Evolutionary conservation across 2,888 invertebrate genomes (phyloP).

Genomic region (Gari tellinella): DNA sequence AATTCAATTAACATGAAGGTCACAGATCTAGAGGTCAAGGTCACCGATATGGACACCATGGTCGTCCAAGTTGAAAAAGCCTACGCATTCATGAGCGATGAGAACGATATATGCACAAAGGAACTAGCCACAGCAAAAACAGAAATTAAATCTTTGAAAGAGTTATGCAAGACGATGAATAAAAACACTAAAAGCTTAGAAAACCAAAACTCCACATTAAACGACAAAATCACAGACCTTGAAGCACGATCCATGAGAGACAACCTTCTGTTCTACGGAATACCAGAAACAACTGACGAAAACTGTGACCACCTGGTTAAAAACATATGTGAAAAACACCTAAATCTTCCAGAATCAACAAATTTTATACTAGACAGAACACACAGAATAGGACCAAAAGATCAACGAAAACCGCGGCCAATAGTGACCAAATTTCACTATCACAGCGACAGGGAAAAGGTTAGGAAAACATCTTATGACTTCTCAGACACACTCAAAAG

Average conservation of each 20-base stretch:
- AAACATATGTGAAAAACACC: too few species aligned
- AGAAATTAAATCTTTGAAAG: neutral
- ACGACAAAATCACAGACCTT: constrained; percentile 8
- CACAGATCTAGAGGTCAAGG: neutral
- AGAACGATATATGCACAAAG: neutral
- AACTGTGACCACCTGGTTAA: too few species aligned
- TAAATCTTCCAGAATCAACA: too few species aligned
- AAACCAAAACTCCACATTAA: neutral
- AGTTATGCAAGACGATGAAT: neutral
- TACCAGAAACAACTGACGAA: constrained; percentile 1
- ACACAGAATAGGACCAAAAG: neutral
- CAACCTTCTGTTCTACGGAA: constrained; percentile 16
- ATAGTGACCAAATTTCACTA: constrained; percentile 10
- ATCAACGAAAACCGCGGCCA: neutral
- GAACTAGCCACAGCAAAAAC: neutral
- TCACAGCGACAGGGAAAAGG: constrained; percentile 1
- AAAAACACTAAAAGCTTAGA: neutral
- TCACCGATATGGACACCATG: neutral
- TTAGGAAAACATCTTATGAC: neutral
- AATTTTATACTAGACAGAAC: too few species aligned
- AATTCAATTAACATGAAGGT: neutral
- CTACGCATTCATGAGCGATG: neutral
- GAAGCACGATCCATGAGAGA: constrained; percentile 15
- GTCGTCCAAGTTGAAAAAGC: neutral
- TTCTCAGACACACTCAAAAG: constrained; percentile 5